phyloP scores from a whole-genome alignment of 2,888 invertebrate species.

The Lottia gigantea region DNA sequence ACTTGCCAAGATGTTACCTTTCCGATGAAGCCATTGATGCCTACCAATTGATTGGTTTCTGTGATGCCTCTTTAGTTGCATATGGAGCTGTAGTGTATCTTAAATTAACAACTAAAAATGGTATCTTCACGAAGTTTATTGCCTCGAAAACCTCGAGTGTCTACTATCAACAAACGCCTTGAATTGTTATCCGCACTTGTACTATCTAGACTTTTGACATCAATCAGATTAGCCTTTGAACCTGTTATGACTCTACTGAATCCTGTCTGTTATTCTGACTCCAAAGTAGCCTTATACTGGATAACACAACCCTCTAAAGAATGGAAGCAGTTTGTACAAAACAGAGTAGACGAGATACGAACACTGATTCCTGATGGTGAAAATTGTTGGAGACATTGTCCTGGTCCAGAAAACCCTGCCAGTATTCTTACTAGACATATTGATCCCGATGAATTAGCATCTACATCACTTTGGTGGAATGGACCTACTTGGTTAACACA shows the following conservation, averaged over 20 bases:
- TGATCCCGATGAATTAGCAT: not conserved
- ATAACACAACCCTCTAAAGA: not conserved
- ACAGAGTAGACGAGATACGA: not conserved
- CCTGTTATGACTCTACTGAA: not conserved
- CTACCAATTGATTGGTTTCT: not conserved
- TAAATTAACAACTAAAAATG: not conserved
- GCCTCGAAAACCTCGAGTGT: not conserved
- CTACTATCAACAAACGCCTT: not conserved
- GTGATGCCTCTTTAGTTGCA: not conserved
- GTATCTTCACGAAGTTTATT: not conserved
- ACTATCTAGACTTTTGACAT: not conserved
- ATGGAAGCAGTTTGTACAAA: not conserved
- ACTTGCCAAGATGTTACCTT: not conserved
- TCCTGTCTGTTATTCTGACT: not conserved
- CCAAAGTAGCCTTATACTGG: too few species aligned
- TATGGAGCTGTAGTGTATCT: conserved; percentile 5
- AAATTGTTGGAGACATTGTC: not conserved
- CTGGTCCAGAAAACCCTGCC: conserved; percentile 1
- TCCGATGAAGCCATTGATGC: not conserved
- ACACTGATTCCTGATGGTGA: not conserved
- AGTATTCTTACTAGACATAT: not conserved
- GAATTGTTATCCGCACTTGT: not conserved
- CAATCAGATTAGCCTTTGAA: not conserved
- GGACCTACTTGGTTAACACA: not conserved
- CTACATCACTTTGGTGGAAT: not conserved